These are phyloP conservation scores for Quadriops clusia DNA, from an alignment of 2,888 invertebrate species.

Conservation along the genomic window DNA sequence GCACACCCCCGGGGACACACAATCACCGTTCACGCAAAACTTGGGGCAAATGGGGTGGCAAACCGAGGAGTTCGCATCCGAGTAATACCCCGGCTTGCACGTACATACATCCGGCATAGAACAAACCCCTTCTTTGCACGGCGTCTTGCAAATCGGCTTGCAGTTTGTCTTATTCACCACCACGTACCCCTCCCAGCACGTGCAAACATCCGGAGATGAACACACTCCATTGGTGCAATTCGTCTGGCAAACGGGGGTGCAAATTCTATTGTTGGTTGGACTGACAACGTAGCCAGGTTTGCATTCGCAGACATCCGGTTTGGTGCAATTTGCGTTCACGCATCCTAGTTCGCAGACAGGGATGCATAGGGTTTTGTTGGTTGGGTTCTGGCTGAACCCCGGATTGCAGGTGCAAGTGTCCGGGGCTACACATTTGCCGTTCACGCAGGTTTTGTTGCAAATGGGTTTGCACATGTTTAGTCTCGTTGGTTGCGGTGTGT, in stretches of 20 bases:
- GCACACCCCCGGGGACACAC: conserved; percentile 42
- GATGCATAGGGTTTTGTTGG: conserved; percentile 43
- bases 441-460: conserved; percentile 3
- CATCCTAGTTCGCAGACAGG: conserved; percentile 55
- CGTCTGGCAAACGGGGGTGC: conserved; percentile 55
- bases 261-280: conserved; percentile 31
- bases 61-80: neutral
- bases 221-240: conserved; percentile 58
- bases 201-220: conserved; percentile 46
- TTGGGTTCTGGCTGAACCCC: conserved; percentile 41
- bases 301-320: conserved; percentile 53
- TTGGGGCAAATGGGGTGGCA: conserved; percentile 33
- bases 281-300: conserved; percentile 48
- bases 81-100: conserved; percentile 39
- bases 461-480: conserved; percentile 4
- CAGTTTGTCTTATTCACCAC: conserved; percentile 48
- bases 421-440: conserved; percentile 54
- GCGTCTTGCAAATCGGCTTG: conserved; percentile 43
- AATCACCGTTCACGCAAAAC: conserved; percentile 41
- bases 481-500: too few species aligned
- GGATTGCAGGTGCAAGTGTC: conserved; percentile 37
- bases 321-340: conserved; percentile 55
- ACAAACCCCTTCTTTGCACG: conserved; percentile 44
- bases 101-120: conserved; percentile 45
- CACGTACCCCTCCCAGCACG: conserved; percentile 48